Evolutionary conservation across 1,140 invertebrate genomes (phyloP), one percentile per base, ranked within the genome.

Genomic region (Parasteatoda tepidariorum): DNA sequence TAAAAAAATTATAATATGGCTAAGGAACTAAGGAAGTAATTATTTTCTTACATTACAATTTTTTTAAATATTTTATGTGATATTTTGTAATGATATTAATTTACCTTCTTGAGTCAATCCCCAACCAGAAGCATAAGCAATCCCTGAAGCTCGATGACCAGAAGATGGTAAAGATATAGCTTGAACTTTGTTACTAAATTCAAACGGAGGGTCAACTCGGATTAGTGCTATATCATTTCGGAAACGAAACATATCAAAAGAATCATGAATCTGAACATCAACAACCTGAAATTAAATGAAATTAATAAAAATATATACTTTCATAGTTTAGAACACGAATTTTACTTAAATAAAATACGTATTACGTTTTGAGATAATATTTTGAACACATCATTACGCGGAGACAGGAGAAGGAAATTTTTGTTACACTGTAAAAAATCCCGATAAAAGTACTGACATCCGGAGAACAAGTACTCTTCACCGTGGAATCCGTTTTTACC

Each of bases 91-190:
- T 24, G 9, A 61, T 61, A 9, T 9, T 22, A 2, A 9, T 66
- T n/a, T 83, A 83, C 81, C 81, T 74, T 83, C 81, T 83, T 83
- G 33, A 34, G 55, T 73, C 2, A 83, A 70, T 15, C 81, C 81
- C 81, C 67, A 83, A 64, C 81, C 81, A 66, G 81, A 83, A 5
- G 81, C 81, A 74, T 73, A 73, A 26, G 81, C 81, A 18, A 54
- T 18, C 30, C 81, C 81, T 55, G 22, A n/a, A 74, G 70, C 68
- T 54, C 13, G 24, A 33, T 54, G 26, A 55, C 81, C 81, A 22
- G 81, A 48, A 31, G 68, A 66, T 9, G 81, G 81, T 22, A 83
- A 61, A 66, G 57, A 24, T 64, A 83, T 83, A 38, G 34, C 57
- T 55, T 74, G 57, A 26, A 83, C 48, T 64, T 74, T 83, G 13